A percentile compares a stretch with the other conserved stretches of the same genome.
These are phyloP conservation scores for Andrena dorsata DNA, from an alignment of 2,888 invertebrate species.

Conservation along the genomic window DNA sequence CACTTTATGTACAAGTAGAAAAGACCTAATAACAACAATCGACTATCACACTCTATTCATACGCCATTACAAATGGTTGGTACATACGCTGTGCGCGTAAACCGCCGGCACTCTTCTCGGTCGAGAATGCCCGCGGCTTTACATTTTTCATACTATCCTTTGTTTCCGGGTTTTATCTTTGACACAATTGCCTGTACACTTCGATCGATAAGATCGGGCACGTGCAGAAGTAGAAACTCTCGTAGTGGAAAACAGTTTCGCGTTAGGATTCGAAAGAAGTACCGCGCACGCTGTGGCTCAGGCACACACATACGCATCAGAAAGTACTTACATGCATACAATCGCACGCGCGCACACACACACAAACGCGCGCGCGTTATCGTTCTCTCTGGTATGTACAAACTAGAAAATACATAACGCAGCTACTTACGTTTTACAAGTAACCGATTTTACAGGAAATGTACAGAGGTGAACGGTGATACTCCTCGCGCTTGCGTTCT, in stretches of 20 bases:
- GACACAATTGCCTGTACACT: conserved; percentile 6
- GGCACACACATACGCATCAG: neutral
- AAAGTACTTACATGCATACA: conserved; percentile 21
- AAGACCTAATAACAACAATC: conserved; percentile 76
- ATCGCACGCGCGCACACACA: conserved; percentile 11
- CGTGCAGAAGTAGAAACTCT: conserved; percentile 43
- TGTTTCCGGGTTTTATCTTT: neutral
- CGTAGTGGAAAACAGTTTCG: conserved; percentile 40
- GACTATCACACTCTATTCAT: conserved; percentile 68
- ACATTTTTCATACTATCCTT: neutral
- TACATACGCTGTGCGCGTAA: conserved; percentile 65
- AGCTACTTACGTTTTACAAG: conserved; percentile 75
- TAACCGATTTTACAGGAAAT: conserved; percentile 82
- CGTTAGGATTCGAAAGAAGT: conserved; percentile 18
- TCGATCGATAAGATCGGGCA: conserved; percentile 39
- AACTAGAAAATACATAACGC: conserved; percentile 82
- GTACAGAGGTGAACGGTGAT: conserved; percentile 75
- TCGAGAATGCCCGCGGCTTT: conserved; percentile 17
- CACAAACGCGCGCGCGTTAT: conserved; percentile 6
- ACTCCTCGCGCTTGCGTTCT: conserved; percentile 40
- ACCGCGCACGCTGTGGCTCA: conserved; percentile 20
- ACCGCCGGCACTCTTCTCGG: conserved; percentile 37
- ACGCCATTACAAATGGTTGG: conserved; percentile 73
- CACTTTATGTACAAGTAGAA: conserved; percentile 80
- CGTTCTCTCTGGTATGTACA: conserved; percentile 78